Base-by-base conservation (phyloP, 2,888 invertebrate species). In the Reticulitermes lucifugus region DNA sequence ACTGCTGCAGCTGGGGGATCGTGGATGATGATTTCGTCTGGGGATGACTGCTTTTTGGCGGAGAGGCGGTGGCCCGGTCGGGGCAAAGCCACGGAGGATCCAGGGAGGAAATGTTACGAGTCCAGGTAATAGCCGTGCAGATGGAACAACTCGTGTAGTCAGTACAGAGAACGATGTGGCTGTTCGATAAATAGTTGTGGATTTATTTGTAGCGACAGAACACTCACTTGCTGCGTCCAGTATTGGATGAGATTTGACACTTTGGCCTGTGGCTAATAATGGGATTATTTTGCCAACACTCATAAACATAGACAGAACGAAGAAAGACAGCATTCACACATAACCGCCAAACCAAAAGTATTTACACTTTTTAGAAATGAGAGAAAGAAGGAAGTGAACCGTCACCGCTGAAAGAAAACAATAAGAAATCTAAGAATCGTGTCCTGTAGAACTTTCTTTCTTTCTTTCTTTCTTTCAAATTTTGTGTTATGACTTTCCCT, bases 31-130 rank as follows among this genome's bases (percentile, higher is more conserved):
- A 14, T 79, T 18, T 46, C 65, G 83, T 41, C 25, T 65, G 65
- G 51, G 84, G 59, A 41, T 43, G 70, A 86, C 85, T 59, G 85
- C 85, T 77, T 87, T 86, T 84, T 85, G 86, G 81, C 83, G 25
- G 88, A 86, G 65, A 86, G 87, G 79, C 71, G 71, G 85, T 55
- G 75, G 87, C 87, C 89, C 79, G 91, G 91, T 86, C 75, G 35
- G 87, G 85, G 82, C 85, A 84, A 79, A 85, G 86, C 87, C 87
- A 87, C 87, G 87, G 83, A 70, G 87, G 86, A 87, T 87, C 87
- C 87, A 87, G 87, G 83, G 83, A 80, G 85, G 83, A 70, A 59
- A 86, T 43, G 22, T 75, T 77, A 77, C 51, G 22, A 21, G 7
- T 43, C 46, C 77, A 46, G 46, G 25, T 46, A 46, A 10, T 18